A percentile compares a stretch with the other conserved stretches of the same genome.
These are phyloP conservation scores for Aphelenchoides avenae DNA, from an alignment of 1,140 invertebrate genomes.

Conservation along the genomic window DNA sequence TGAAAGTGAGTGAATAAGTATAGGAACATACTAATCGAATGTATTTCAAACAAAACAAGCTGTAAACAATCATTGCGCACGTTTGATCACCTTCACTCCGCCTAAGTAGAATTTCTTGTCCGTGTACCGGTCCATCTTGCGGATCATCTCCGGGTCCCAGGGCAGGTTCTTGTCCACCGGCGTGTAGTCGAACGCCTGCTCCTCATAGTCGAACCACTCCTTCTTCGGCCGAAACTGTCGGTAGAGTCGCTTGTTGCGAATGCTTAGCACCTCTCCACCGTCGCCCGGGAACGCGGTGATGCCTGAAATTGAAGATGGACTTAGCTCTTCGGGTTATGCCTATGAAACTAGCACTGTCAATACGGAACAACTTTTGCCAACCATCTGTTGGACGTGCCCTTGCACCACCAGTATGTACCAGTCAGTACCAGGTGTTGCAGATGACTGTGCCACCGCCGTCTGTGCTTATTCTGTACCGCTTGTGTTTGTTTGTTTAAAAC, in stretches of 20 bases:
- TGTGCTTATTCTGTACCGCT: no score
- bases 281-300: constrained; percentile 54
- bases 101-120: constrained; percentile 31
- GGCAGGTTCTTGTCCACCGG: constrained; percentile 43
- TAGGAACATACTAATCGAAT: constrained; percentile 1
- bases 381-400: no score
- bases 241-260: constrained; percentile 49
- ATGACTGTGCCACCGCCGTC: no score
- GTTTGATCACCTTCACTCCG: constrained; percentile 9
- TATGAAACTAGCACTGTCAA: constrained; percentile 8
- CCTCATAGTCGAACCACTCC: constrained; percentile 58
- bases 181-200: constrained; percentile 39
- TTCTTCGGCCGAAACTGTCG: constrained; percentile 54
- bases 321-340: constrained; percentile 3
- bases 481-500: no score
- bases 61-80: constrained; percentile 1
- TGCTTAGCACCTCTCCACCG: constrained; percentile 41
- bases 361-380: no score
- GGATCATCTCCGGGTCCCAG: constrained; percentile 54
- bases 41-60: constrained; percentile 11
- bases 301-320: no score
- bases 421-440: no score
- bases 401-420: no score
- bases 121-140: constrained; percentile 52
- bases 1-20: not conserved